Percentiles rank a stretch among this genome's conserved stretches.
These are phyloP conservation scores for Aldabrachelys gigantea DNA, from an alignment of 2,113 vertebrate genomes.

Conservation along the genomic window DNA sequence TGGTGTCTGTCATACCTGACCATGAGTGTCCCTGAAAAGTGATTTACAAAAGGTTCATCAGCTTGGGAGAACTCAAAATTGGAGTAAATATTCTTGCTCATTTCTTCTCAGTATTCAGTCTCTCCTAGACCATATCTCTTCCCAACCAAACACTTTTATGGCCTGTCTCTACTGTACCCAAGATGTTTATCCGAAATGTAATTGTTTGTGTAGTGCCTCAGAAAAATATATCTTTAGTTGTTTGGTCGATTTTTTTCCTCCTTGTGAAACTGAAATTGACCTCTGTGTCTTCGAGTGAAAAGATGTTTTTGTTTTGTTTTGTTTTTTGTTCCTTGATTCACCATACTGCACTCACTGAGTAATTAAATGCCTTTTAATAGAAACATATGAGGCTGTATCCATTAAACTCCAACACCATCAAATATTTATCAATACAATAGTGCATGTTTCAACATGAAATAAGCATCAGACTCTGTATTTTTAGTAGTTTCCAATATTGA, in stretches of 20 bases:
- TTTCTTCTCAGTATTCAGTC: slow-evolving; percentile 21
- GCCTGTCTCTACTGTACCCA: slow-evolving; percentile 31
- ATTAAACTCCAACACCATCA: slow-evolving; percentile 66
- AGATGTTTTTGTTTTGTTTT: slow-evolving; percentile 26
- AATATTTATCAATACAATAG: slow-evolving; percentile 78
- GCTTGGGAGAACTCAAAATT: not conserved
- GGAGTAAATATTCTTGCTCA: not conserved
- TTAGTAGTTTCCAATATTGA: slow-evolving; percentile 72
- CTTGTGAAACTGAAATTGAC: slow-evolving; percentile 69
- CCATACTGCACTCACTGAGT: slow-evolving; percentile 47
- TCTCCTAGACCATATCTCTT: slow-evolving; percentile 31
- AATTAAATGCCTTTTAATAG: slow-evolving; percentile 77
- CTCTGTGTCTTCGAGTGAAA: slow-evolving; percentile 51
- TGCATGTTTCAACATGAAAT: slow-evolving; percentile 61
- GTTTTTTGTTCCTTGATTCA: slow-evolving; percentile 31
- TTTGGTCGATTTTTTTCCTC: slow-evolving; percentile 36
- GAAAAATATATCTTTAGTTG: slow-evolving; percentile 62
- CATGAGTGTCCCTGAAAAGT: not conserved
- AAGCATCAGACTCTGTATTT: slow-evolving; percentile 71
- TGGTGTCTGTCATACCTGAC: not conserved
- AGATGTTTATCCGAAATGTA: slow-evolving; percentile 63
- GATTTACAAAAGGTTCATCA: not conserved
- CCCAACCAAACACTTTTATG: slow-evolving; percentile 61
- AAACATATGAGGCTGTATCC: slow-evolving; percentile 64
- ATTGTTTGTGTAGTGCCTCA: slow-evolving; percentile 51